Evolutionary conservation across 53 echinoderm and acorn worm genomes (phyloP).

Genomic region (Glandiceps talaboti): DNA sequence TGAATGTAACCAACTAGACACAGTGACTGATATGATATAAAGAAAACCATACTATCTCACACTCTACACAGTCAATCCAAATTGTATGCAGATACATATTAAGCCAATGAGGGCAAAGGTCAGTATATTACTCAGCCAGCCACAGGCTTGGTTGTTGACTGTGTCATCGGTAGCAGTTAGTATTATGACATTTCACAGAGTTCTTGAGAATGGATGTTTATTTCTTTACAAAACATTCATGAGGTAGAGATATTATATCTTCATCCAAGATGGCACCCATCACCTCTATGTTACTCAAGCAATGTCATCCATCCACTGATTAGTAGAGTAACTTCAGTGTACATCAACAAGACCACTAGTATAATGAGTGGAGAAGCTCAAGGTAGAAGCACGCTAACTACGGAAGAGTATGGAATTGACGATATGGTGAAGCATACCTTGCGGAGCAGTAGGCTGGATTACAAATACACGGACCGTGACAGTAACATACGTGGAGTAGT

Average conservation of each 20-base stretch:
- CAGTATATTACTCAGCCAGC: background rate
- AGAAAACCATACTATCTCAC: too few relatives aligned
- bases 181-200: background rate
- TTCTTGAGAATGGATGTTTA: background rate
- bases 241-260: background rate
- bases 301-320: background rate
- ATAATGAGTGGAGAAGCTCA: background rate
- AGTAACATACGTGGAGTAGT: background rate
- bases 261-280: background rate
- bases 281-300: background rate
- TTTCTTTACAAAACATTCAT: background rate
- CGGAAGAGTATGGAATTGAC: background rate
- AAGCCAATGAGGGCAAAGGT: constrained; percentile 1
- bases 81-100: background rate
- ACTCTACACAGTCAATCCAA: too few relatives aligned
- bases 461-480: constrained; percentile 1
- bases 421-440: background rate
- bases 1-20: too few relatives aligned
- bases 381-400: background rate
- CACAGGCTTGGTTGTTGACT: background rate
- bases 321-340: background rate
- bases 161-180: background rate
- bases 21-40: too few relatives aligned
- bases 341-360: background rate
- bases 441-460: background rate